A percentile compares a stretch with the other conserved stretches of the same genome.
Conservation (phyloP, 2,888 invertebrate species). For the Leptinotarsa haldemani region DNA sequence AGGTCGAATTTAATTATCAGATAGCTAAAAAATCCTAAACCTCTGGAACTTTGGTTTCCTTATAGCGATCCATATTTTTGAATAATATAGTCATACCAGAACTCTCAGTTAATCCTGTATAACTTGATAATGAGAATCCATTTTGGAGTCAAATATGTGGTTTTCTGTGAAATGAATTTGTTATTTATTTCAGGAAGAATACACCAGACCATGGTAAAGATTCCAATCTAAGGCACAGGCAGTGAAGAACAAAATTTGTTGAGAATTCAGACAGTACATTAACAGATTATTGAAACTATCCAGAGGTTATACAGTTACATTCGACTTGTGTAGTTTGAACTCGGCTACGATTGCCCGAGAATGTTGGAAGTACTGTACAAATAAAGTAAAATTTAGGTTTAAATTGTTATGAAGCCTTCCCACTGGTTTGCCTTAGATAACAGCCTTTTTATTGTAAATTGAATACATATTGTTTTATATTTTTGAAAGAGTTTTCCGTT, state of each 20-base stretch:
- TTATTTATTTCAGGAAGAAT: slow-evolving; percentile 64
- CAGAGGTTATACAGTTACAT: slow-evolving; percentile 43
- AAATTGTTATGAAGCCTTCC: slow-evolving; percentile 51
- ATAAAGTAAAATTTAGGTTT: slow-evolving; percentile 49
- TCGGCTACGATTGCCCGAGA: slow-evolving; percentile 44
- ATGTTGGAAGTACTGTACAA: slow-evolving; percentile 50
- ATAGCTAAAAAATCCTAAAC: too few relatives aligned
- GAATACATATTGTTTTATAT: slow-evolving; percentile 46
- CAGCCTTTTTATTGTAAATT: slow-evolving; percentile 52
- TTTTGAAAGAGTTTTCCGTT: slow-evolving; percentile 42
- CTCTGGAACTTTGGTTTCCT: too few relatives aligned
- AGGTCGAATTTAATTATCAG: too few relatives aligned
- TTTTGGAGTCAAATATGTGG: too few relatives aligned
- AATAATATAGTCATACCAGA: too few relatives aligned
- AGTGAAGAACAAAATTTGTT: slow-evolving; percentile 57
- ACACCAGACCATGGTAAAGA: slow-evolving; percentile 68
- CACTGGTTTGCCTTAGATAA: slow-evolving; percentile 52
- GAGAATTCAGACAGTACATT: slow-evolving; percentile 41
- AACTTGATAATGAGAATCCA: too few relatives aligned
- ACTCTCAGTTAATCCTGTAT: too few relatives aligned
- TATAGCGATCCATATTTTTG: too few relatives aligned
- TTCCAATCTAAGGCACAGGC: slow-evolving; percentile 66
- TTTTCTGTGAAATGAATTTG: neutral
- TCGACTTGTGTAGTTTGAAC: slow-evolving; percentile 42
- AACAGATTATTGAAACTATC: slow-evolving; percentile 37